phyloP scores from a whole-genome alignment of 2,888 invertebrate species.

The Ramazzottius varieornatus region DNA sequence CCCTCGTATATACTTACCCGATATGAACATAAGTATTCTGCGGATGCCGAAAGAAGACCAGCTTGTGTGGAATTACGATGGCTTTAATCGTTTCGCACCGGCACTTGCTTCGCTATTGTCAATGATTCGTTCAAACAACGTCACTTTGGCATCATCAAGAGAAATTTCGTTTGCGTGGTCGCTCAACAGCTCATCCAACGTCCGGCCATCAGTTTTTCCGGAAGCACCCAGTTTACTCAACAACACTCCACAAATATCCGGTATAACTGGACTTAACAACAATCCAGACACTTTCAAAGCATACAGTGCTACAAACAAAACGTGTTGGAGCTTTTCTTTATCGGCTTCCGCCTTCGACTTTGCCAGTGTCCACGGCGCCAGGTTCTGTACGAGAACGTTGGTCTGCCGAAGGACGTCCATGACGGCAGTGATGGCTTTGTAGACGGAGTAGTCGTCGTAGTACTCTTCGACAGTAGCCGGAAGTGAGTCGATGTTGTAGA shows the following conservation, averaged over 20 bases:
- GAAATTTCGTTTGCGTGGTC: neutral
- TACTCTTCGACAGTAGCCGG: constrained; percentile 33
- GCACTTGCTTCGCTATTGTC: no score
- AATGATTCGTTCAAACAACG: neutral
- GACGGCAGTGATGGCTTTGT: constrained; percentile 50
- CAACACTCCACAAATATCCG: constrained; percentile 22
- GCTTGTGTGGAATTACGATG: no score
- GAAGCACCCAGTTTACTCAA: neutral
- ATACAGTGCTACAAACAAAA: constrained; percentile 59
- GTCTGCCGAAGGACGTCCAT: constrained; percentile 45
- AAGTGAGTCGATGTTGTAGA: neutral
- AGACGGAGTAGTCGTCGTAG: constrained; percentile 49
- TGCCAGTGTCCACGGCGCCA: constrained; percentile 62
- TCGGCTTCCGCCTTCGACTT: constrained; percentile 29
- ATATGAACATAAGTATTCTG: no score
- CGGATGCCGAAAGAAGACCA: no score
- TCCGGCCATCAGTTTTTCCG: neutral
- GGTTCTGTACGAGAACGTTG: constrained; percentile 58
- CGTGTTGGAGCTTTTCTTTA: constrained; percentile 35
- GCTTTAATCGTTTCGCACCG: no score
- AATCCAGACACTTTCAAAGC: constrained; percentile 49
- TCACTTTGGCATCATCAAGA: neutral
- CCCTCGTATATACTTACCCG: no score
- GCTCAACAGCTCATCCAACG: neutral
- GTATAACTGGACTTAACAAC: constrained; percentile 58